A percentile compares a stretch with the other conserved stretches of the same genome.
phyloP scores from a whole-genome alignment of 2,888 invertebrate species.

The Flexamia atlantica region DNA sequence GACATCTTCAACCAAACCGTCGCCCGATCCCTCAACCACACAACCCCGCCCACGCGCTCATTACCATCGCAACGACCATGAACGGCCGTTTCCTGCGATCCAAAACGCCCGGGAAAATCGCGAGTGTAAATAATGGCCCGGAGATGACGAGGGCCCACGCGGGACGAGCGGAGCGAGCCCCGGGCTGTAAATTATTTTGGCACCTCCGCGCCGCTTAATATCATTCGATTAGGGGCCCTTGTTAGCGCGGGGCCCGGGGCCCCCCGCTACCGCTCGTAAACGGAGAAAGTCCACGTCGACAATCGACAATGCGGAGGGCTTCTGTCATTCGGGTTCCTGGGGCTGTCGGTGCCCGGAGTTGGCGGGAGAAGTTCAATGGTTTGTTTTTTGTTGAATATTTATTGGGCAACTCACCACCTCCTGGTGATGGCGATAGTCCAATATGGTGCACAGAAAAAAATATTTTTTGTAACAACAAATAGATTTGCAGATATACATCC shows the following conservation, averaged over 20 bases:
- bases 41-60: constrained; percentile 3
- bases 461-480: no score
- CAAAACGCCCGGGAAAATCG: constrained; percentile 50
- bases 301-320: background rate
- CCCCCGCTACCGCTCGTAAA: background rate
- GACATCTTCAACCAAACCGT: no score
- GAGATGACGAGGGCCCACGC: constrained; percentile 50
- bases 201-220: constrained; percentile 57
- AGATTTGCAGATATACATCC: no score
- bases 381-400: no score
- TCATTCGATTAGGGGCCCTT: constrained; percentile 57
- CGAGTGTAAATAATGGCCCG: constrained; percentile 38
- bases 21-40: background rate
- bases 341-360: no score
- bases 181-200: constrained; percentile 59
- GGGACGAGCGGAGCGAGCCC: background rate
- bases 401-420: no score
- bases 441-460: no score
- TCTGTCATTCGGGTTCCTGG: background rate
- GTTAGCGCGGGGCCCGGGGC: constrained; percentile 38
- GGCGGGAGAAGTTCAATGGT: no score
- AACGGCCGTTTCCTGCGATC: constrained; percentile 53
- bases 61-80: constrained; percentile 36
- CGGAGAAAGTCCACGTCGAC: constrained; percentile 21
- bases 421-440: no score